Evolutionary conservation across 2,888 invertebrate genomes (phyloP).

Genomic region (Nymphalis urticae): DNA sequence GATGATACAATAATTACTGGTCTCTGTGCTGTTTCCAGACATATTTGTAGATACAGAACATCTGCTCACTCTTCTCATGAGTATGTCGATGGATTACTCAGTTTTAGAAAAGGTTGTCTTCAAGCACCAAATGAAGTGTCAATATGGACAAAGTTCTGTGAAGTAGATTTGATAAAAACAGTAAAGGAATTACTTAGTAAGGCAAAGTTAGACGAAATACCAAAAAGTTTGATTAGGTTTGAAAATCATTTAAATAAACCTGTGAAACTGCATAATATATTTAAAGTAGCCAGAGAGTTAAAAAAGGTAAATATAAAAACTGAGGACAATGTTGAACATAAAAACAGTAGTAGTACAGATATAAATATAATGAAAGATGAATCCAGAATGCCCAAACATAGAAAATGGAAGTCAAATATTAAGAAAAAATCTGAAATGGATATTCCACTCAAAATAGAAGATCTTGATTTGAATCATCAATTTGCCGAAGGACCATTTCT

Average conservation of each 20-base stretch:
- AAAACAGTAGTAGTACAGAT: conserved; percentile 31
- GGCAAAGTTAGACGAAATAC: conserved; percentile 68
- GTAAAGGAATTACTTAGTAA: conserved; percentile 69
- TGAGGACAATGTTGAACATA: conserved; percentile 29
- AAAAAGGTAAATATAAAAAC: conserved; percentile 58
- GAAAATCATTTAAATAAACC: conserved; percentile 93
- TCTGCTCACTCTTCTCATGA: conserved; percentile 47
- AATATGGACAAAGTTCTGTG: conserved; percentile 96
- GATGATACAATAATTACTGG: conserved; percentile 87
- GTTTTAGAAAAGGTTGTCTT: conserved; percentile 90
- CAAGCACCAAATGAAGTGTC: conserved; percentile 92
- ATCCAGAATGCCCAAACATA: conserved; percentile 57
- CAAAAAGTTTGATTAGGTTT: conserved; percentile 87
- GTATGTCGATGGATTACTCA: conserved; percentile 82
- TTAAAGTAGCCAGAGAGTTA: conserved; percentile 85
- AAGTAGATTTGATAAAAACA: conserved; percentile 87
- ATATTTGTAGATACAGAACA: conserved; percentile 58
- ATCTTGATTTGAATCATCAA: conserved; percentile 83
- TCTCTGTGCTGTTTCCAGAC: conserved; percentile 85
- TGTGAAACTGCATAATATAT: conserved; percentile 91
- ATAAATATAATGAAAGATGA: conserved; percentile 41
- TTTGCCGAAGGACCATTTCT: conserved; percentile 92
- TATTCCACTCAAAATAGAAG: conserved; percentile 70
- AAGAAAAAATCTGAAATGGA: conserved; percentile 66
- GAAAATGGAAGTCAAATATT: conserved; percentile 76